Evolutionary conservation across 2,888 invertebrate species (phyloP), one percentile per base, ranked within the genome.

Genomic region (Bellardia pandia): DNA sequence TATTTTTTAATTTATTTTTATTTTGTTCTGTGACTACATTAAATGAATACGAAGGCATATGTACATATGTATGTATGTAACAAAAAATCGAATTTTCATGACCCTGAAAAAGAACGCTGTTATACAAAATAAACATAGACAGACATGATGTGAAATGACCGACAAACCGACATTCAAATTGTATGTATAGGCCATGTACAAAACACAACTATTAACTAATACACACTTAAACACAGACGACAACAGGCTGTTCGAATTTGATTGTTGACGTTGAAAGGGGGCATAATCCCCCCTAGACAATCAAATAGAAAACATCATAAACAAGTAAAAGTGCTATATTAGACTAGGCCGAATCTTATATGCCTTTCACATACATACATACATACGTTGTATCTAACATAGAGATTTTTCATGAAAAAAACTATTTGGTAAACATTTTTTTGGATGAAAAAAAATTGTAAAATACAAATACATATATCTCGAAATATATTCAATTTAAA

Each of bases 61-160:
- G 0, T 23, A 23, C 1, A 1, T 23, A 23, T 23, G 7, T 7
- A 42, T 7, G 42, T 9, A 13, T 68, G 51, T 56, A 69, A 75
- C 66, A 51, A 78, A 90, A 91, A 91, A 92, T 92, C 91, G 91
- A 92, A 91, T 91, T 92, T 92, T 91, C 91, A 90, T 92, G 92
- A 92, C 92, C 92, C 91, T 92, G 92, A 92, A 92, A 90, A 88
- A 88, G 88, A 89, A 75, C 89, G 89, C 88, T 56, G 58, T 48
- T 60, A 45, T 3, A 75, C 30, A 23, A 64, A 78, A 72, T 14
- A 78, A 85, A 53, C 40, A 51, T 33, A 14, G 56, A 64, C 60
- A 42, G 51, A 33, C 62, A 42, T 42, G 81, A 72, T 58, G 74
- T 42, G 62, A 72, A 85, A 71, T 80, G 79, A 81, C 86, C 83